phyloP scores from a whole-genome alignment of 2,113 vertebrate genomes.

The Loxodonta africana region DNA sequence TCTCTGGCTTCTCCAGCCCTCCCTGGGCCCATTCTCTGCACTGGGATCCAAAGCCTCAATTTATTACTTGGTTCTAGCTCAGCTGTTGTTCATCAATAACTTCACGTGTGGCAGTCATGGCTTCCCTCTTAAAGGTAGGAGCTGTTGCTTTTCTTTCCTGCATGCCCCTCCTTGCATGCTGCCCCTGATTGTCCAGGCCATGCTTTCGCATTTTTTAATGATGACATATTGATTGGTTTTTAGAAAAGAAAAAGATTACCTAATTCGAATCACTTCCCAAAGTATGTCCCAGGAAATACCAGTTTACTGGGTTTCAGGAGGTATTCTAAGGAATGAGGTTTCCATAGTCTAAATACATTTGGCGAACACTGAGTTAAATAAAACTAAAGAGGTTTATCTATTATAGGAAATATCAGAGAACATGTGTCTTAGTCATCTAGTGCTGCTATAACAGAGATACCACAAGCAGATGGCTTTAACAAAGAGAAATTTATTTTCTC shows the following conservation, averaged over 20 bases:
- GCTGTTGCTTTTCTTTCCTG: neutral
- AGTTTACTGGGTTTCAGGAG: neutral
- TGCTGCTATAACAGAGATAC: no score
- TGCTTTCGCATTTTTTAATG: neutral
- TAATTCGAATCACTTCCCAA: neutral
- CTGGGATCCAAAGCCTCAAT: neutral
- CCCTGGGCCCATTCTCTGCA: neutral
- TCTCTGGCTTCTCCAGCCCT: neutral
- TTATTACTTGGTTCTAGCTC: neutral
- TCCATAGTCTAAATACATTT: neutral
- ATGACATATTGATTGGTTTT: neutral
- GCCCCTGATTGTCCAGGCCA: neutral
- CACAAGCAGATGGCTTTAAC: no score
- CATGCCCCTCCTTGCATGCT: neutral
- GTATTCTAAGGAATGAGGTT: neutral
- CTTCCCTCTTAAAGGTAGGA: neutral
- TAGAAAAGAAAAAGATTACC: neutral
- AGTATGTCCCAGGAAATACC: neutral
- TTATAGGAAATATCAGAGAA: neutral
- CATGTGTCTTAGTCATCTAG: no score
- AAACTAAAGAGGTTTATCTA: neutral
- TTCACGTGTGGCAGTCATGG: accelerated
- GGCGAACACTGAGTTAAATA: neutral
- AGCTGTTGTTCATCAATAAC: neutral
- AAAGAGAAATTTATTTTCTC: no score